phyloP scores from a whole-genome alignment of 2,797 vertebrate species.

The Balearica regulorum region DNA sequence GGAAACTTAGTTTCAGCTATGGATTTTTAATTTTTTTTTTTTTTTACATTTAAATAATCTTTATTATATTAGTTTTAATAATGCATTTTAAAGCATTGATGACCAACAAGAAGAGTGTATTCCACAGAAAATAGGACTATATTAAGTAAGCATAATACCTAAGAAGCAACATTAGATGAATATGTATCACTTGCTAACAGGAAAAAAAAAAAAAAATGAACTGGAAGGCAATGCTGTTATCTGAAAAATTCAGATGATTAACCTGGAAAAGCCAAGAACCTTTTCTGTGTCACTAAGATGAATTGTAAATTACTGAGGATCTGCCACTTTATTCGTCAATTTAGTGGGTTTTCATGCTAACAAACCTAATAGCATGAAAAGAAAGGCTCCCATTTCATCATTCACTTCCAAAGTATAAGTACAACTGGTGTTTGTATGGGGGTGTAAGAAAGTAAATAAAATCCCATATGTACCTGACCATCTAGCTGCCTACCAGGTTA shows the following conservation, averaged over 20 bases:
- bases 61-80: neutral
- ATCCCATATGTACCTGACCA: neutral
- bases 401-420: neutral
- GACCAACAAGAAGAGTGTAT: neutral
- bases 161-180: neutral
- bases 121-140: neutral
- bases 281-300: neutral
- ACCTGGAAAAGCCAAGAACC: neutral
- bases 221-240: neutral
- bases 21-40: no score
- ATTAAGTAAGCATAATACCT: neutral
- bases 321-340: neutral
- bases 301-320: neutral
- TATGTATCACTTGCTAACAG: neutral
- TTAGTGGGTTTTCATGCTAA: neutral
- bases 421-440: neutral
- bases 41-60: neutral
- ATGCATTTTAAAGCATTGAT: neutral
- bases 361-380: neutral
- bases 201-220: neutral
- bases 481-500: neutral
- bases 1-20: neutral
- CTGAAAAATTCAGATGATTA: neutral
- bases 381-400: neutral
- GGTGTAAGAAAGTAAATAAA: neutral